Percentiles rank a stretch among this genome's conserved stretches.
phyloP scores from a whole-genome alignment of 2,797 vertebrate species.

The Otus scops region DNA sequence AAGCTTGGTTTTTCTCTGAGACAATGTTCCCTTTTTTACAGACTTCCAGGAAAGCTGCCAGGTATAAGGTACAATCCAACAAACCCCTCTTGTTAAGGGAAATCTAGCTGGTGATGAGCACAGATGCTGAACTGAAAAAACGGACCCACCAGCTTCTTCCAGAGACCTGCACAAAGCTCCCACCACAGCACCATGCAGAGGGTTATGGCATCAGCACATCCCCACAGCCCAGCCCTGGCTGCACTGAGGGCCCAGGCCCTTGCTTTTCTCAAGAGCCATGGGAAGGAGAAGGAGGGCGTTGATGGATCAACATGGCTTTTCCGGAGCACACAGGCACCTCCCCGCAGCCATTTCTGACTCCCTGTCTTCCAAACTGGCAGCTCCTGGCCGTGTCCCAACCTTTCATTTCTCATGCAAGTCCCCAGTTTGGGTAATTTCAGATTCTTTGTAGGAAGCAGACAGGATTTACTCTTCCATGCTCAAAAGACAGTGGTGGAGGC shows the following conservation, averaged over 20 bases:
- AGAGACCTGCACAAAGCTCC: neutral
- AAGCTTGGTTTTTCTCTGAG: neutral
- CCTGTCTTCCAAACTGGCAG: neutral
- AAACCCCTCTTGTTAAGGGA: neutral
- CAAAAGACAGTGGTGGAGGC: neutral
- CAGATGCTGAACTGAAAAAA: neutral
- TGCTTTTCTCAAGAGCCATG: neutral
- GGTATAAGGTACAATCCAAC: neutral
- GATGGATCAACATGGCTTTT: neutral
- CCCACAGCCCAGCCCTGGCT: neutral
- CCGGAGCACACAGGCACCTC: neutral
- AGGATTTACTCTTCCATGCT: neutral
- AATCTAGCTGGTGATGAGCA: neutral
- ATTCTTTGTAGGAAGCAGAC: neutral
- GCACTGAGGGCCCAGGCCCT: neutral
- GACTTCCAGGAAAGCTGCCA: constrained; percentile 8
- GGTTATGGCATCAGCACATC: neutral
- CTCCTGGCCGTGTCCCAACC: neutral
- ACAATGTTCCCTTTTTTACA: neutral
- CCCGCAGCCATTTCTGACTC: neutral
- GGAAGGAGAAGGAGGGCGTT: neutral
- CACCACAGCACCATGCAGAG: neutral
- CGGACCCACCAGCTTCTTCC: neutral
- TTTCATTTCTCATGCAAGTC: neutral
- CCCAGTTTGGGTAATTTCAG: neutral